phyloP scores from a whole-genome alignment of 2,888 invertebrate species.

The Dyspetes luteomarginatus region DNA sequence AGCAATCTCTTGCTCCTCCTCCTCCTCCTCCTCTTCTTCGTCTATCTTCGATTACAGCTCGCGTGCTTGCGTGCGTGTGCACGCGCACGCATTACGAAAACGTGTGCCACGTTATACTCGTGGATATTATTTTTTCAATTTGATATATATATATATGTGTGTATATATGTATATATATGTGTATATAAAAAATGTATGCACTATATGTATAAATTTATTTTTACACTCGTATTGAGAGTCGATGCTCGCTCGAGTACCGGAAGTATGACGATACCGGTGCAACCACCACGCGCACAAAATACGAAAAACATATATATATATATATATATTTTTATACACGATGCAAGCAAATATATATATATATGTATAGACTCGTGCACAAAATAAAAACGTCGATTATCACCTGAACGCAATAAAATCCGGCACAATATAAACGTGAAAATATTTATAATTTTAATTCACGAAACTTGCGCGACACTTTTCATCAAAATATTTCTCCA shows the following conservation, averaged over 20 bases:
- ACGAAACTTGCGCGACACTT: neutral
- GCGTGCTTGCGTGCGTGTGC: conserved; percentile 36
- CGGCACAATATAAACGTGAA: neutral
- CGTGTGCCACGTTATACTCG: conserved; percentile 21
- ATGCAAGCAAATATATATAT: too few species aligned
- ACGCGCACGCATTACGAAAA: conserved; percentile 45
- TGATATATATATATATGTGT: neutral
- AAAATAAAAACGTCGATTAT: neutral
- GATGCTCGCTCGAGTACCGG: neutral
- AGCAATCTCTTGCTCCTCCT: conserved; percentile 17
- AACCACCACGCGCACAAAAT: neutral
- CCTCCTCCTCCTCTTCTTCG: conserved; percentile 23
- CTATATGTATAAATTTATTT: neutral
- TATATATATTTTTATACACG: neutral
- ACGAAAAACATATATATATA: too few species aligned
- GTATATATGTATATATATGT: neutral
- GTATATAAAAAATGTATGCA: neutral
- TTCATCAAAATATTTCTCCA: neutral
- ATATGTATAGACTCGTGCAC: neutral
- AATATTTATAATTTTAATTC: neutral
- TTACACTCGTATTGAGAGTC: neutral
- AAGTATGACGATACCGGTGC: conserved; percentile 12
- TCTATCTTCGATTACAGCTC: conserved; percentile 41
- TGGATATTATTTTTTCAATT: conserved; percentile 12
- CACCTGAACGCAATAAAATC: neutral